Percentiles rank a stretch among this genome's conserved stretches.
phyloP scores from a whole-genome alignment of 2,113 vertebrate genomes.

The Oceanodroma tethys region DNA sequence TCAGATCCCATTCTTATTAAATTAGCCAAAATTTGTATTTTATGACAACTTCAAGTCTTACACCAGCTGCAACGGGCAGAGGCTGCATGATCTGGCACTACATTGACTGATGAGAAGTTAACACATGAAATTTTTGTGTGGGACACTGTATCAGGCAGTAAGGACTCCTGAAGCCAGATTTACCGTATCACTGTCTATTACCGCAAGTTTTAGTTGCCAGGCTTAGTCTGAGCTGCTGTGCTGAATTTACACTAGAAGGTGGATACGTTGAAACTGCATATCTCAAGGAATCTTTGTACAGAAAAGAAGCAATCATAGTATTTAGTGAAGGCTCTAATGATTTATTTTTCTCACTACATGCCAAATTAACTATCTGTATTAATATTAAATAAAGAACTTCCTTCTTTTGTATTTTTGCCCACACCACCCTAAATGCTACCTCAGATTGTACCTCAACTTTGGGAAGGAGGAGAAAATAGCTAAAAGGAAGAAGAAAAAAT shows the following conservation, averaged over 20 bases:
- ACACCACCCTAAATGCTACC: background rate
- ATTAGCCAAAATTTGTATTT: background rate
- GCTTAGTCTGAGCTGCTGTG: background rate
- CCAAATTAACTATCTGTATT: background rate
- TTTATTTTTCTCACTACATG: background rate
- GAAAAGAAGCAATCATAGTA: background rate
- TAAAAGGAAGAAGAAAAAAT: background rate
- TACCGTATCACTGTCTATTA: accelerated
- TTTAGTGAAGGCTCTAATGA: background rate
- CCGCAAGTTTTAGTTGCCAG: background rate
- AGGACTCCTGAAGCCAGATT: background rate
- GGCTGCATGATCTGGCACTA: background rate
- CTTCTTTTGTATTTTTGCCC: background rate
- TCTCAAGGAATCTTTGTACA: background rate
- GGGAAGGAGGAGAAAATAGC: background rate
- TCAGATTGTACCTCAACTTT: background rate
- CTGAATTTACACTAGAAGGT: background rate
- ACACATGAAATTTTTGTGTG: too few relatives aligned
- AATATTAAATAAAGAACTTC: background rate
- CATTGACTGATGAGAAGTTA: background rate
- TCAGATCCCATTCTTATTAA: background rate
- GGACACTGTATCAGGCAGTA: background rate
- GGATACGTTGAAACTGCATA: accelerated
- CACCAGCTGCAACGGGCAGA: background rate
- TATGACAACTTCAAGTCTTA: background rate